Evolutionary conservation across 2,888 invertebrate genomes (phyloP).

Genomic region (Ypsolopha scabrella): DNA sequence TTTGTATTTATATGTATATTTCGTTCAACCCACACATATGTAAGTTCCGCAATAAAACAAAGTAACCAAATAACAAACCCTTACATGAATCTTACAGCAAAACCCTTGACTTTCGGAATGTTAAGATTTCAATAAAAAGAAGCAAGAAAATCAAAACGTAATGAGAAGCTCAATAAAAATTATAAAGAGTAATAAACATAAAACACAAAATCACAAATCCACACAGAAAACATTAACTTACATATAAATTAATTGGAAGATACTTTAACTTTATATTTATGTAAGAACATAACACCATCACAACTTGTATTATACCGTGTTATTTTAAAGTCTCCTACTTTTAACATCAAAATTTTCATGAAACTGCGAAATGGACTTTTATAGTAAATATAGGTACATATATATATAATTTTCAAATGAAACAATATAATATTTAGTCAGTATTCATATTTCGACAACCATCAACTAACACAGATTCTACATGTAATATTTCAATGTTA

Average conservation of each 20-base stretch:
- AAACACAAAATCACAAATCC: constrained; percentile 6
- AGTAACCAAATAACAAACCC: constrained; percentile 31
- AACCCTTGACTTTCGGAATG: constrained; percentile 35
- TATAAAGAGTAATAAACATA: constrained; percentile 1
- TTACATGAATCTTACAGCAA: constrained; percentile 13
- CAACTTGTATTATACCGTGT: not conserved
- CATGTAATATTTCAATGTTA: constrained; percentile 24
- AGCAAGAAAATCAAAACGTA: constrained; percentile 2
- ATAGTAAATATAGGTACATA: constrained; percentile 8
- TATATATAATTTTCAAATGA: constrained; percentile 22
- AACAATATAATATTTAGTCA: constrained; percentile 35
- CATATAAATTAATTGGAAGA: constrained; percentile 9
- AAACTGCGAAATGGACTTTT: constrained; percentile 30
- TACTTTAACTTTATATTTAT: not conserved
- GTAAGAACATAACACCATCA: too few relatives aligned
- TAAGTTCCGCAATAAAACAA: constrained; percentile 12
- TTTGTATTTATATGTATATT: constrained; percentile 2
- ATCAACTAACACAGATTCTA: constrained; percentile 44
- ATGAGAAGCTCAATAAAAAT: constrained; percentile 7
- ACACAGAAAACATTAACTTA: constrained; percentile 18
- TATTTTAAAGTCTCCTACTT: constrained; percentile 14
- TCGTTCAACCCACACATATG: constrained; percentile 30
- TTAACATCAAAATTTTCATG: constrained; percentile 13
- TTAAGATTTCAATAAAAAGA: constrained; percentile 17
- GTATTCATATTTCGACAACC: constrained; percentile 35